Evolutionary conservation across 2,888 invertebrate genomes (phyloP), one percentile per base, ranked within the genome.

Genomic region (Biston stratarius): DNA sequence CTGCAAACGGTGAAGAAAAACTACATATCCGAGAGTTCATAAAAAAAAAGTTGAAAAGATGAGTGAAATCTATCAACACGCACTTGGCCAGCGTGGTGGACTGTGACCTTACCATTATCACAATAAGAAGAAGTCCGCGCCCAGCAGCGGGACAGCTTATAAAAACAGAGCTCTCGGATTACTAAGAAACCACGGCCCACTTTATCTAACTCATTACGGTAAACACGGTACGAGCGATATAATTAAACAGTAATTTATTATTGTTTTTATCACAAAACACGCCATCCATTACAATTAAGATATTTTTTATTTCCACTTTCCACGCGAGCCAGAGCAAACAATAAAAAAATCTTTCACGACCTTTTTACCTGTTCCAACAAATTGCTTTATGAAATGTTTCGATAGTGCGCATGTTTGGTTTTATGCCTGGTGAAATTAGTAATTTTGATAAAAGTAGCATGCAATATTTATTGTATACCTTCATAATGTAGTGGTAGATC

Each of bases 161-260:
- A 24, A 24, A 24, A 24, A 24, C 24, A 24, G 24, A 24, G 3
- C 24, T 24, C 3, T 24, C 24, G 24, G 24, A 24, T 24, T 24
- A 62, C 53, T 24, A 24, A 48, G 62, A 80, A 78, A 81, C 74
- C 70, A 76, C 76, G 77, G 68, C 77, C 78, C 73, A 80, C 76
- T 83, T 85, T 86, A 92, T 92, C 92, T 89, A 79, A 75, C 84
- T 89, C 86, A 88, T 92, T 92, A 90, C 85, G 83, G 86, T 91
- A 87, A 91, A 92, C 91, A 92, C 80, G 75, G 81, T 75, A 81
- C 80, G 77, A 81, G 84, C 89, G 85, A 88, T 90, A 91, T 85
- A 91, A 90, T 90, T 87, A 89, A 83, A 74, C 75, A 74, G 81
- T 86, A 87, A 89, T 89, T 91, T 90, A 90, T 88, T 83, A 80